Evolutionary conservation across 2,888 invertebrate genomes (phyloP).

Genomic region (Melinaea menophilus): DNA sequence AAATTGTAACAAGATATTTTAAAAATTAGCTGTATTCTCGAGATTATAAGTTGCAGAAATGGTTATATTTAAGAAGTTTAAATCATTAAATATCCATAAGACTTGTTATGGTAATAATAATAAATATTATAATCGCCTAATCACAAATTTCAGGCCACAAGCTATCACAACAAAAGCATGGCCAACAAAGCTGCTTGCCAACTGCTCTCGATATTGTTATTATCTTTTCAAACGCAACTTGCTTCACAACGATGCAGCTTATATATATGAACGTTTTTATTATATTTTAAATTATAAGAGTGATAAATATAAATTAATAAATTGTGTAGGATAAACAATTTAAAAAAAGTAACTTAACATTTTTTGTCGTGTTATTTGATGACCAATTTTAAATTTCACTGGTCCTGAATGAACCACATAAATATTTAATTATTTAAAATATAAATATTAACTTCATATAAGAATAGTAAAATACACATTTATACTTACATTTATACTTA

Average conservation of each 20-base stretch:
- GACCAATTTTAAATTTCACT: too few relatives aligned
- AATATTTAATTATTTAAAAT: too few relatives aligned
- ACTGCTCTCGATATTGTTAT: constrained; percentile 64
- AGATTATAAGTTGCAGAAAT: too few relatives aligned
- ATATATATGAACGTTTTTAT: constrained; percentile 4
- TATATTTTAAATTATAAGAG: too few relatives aligned
- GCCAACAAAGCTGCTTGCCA: constrained; percentile 49
- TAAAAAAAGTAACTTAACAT: too few relatives aligned
- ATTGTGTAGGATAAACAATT: too few relatives aligned
- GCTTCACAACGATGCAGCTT: constrained; percentile 37
- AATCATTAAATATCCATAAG: not conserved
- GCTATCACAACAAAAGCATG: constrained; percentile 33
- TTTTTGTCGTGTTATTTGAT: too few relatives aligned
- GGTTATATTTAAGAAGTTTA: too few relatives aligned
- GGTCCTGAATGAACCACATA: too few relatives aligned
- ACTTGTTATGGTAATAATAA: not conserved
- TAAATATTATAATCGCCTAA: constrained; percentile 2
- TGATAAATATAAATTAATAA: too few relatives aligned
- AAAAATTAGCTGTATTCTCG: too few relatives aligned
- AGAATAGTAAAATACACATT: not conserved
- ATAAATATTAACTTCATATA: not conserved
- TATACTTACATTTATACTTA: not conserved
- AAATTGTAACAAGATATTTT: too few relatives aligned
- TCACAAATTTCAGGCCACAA: constrained; percentile 1
- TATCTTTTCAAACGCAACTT: constrained; percentile 52